Base-by-base conservation (phyloP, 2,113 vertebrate genomes). In the Malurus cyaneus region DNA sequence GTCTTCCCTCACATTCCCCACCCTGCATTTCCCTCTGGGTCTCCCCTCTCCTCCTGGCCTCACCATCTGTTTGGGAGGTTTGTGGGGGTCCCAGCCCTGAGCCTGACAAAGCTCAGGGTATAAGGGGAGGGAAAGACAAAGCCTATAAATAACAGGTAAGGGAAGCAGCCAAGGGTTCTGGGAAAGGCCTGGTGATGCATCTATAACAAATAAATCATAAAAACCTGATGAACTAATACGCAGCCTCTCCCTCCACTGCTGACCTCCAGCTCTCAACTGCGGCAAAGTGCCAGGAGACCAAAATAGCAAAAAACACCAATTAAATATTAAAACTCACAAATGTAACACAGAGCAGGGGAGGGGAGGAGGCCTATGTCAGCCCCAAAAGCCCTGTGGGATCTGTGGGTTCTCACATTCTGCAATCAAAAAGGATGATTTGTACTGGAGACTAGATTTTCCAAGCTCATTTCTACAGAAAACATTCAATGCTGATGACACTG, bases 271-370 rank as follows among this genome's bases (percentile, higher is more conserved):
- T 86, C 72, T 46, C 65, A 65, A 29, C 62, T 3, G 5, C 3
- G 0, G 87, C 84, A 24, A 74, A 94, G 62, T 17, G 54, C 62
- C 84, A 87, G 85, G 11, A 89, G 92, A 70, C 13, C 5, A 49
- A 84, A 92, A 71, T 42, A 87, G 93, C 82, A 70, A 84, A 92
- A 91, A 60, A 62, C 32, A 59, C 71, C 82, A 61, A 61, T 95
- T 69, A 82, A 93, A 94, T 70, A 92, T 93, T 96, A 89, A 96
- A 94, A 72, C 92, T 87, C 77, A 29, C 39, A 81, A 83, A 86
- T 23, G 62, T 80, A 84, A 83, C 36, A 74, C 73, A 32, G 85
- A 49, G 34, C 42, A 32, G 87, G 39, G 49, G 61, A 86, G 39
- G 86, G 44, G 64, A 93, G 71, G 21, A 85, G 80, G 46, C 8